Evolutionary conservation across 2,797 vertebrate genomes (phyloP), one percentile per base, ranked within the genome.

Genomic region (Mus caroli): DNA sequence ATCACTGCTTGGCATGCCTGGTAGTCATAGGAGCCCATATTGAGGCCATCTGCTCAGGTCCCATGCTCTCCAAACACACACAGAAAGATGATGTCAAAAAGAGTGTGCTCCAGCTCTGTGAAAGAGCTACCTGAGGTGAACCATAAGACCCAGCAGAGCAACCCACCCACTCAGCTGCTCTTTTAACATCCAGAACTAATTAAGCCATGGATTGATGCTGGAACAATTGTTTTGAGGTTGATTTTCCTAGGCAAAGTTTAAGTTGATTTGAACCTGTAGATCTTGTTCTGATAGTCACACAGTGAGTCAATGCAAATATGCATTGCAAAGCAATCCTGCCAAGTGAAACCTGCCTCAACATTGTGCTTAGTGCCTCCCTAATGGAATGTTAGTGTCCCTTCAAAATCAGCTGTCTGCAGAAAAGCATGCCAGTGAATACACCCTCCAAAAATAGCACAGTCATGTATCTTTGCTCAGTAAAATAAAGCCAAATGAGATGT

Each of bases 41-140:
- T 12, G 80, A 97, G 86, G 80, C 95, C 96, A 98, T 96, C 86
- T 97, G 91, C 95, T 91, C 91, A 88, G 69, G 90, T 90, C 95
- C 58, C 52, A 95, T 90, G 14, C 83, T 94, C 94, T 97, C 88
- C 88, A 96, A 97, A 97, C 90, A 94, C 40, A 78, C 92, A 85
- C 34, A 94, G 92, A 97, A 92, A 96, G 89, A 95, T 96, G 91
- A 94, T 92, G 89, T 96, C 92, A 90, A 87, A 93, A 90, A 62
- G 46, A 64, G 77, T 82, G 60, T 43, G 43, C 80, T 92, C 37
- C 8, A 62, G 60, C 28, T 64, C 77, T 64, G 4, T 17, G 86
- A 71, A 88, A 73, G 84, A 96, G 92, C 88, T 62, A 89, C 94
- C 1, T 1, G 10, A 94, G 79, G 89, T 96, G 67, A 96, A 90